These are phyloP conservation scores for Ictalurus punctatus DNA, from an alignment of 2,113 vertebrate genomes.

Conservation along the genomic window DNA sequence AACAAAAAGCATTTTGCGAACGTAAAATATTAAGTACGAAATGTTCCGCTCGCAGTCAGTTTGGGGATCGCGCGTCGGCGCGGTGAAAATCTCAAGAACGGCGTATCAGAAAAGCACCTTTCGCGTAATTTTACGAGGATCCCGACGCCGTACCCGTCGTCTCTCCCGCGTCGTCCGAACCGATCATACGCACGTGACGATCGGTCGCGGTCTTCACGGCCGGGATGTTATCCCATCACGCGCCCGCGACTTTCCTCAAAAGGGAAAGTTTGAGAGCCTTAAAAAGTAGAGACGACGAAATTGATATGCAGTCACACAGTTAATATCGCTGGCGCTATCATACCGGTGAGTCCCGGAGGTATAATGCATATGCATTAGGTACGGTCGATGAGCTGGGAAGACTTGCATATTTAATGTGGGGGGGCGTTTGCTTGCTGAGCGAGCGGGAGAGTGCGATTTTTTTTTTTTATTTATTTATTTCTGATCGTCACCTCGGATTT, in stretches of 20 bases:
- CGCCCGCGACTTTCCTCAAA: background rate
- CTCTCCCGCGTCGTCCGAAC: background rate
- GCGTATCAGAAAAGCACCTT: no score
- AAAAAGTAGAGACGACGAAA: constrained; percentile 55
- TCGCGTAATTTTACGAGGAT: background rate
- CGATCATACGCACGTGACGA: no score
- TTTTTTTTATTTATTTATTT: constrained; percentile 51
- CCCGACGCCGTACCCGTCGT: no score
- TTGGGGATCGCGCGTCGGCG: background rate
- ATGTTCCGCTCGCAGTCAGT: background rate
- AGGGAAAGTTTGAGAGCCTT: constrained; percentile 52
- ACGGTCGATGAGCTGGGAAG: constrained; percentile 70
- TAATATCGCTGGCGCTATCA: constrained; percentile 67
- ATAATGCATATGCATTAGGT: constrained; percentile 77
- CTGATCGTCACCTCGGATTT: constrained; percentile 59
- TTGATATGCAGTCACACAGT: constrained; percentile 67
- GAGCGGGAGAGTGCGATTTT: constrained; percentile 66
- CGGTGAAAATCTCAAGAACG: no score
- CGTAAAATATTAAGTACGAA: background rate
- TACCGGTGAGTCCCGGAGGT: constrained; percentile 68
- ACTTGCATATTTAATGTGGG: constrained; percentile 74
- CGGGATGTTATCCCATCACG: background rate
- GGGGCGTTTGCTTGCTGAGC: constrained; percentile 70
- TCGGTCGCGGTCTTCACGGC: background rate
- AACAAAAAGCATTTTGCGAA: background rate